Base-by-base conservation (phyloP, 2,888 invertebrate genomes). In the Drosophila paucipuncta region DNA sequence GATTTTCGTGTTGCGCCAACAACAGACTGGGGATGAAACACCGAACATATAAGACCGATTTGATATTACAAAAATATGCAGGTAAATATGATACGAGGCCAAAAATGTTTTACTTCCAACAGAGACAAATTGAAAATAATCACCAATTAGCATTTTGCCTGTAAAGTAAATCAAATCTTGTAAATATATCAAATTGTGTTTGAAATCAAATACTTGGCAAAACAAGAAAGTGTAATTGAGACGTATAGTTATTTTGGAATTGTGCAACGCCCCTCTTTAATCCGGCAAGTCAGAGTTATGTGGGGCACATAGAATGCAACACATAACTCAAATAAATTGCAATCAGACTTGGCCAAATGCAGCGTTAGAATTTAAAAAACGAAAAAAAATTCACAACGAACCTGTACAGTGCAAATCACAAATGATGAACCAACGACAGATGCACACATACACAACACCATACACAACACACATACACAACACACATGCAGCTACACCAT, bases 1-100 rank as follows among this genome's bases (percentile, higher is more conserved):
- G 86, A 91, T 90, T 84, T 87, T 87, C 79, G 87, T 83, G 79
- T 80, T 78, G 83, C 85, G 76, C 76, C 82, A 80, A 84, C 80
- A 90, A 92, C 84, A 91, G 91, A 92, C 91, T 92, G 92, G 93
- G 93, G 92, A 93, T 93, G 93, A 93, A 90, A 92, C 87, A 85
- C 91, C 85, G 87, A 92, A 80, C 76, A 83, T 83, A 91, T 81
- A 92, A 87, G 91, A 92, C 89, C 85, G 89, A 92, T 89, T 92
- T 90, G 85, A 92, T 91, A 88, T 85, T 84, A 81, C 82, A 82
- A 80, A 85, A 93, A 92, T 88, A 93, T 93, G 93, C 93, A 93
- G 93, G 93, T 93, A 90, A 91, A 78, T 77, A 41, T 50, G 25
- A 39, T 7, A 28, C 18, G 7, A 39, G 11, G 37, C 33, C 2